phyloP scores from a whole-genome alignment of 2,888 invertebrate species.

The Polia nebulosa region DNA sequence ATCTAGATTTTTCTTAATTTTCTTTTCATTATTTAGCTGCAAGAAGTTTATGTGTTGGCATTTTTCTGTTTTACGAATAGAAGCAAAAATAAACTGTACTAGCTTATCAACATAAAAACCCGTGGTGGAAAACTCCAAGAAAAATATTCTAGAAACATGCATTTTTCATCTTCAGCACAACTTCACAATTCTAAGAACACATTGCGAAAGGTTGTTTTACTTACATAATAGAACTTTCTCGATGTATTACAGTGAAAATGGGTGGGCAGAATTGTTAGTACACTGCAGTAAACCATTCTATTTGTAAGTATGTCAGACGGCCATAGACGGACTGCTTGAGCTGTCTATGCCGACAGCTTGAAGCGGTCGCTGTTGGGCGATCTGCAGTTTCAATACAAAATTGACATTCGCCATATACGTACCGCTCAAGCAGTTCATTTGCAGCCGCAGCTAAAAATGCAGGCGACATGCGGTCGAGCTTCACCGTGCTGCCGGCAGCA shows the following conservation, averaged over 20 bases:
- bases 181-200: conserved; percentile 31
- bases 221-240: conserved; percentile 20
- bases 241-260: conserved; percentile 10
- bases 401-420: too few species aligned
- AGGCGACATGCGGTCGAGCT: too few species aligned
- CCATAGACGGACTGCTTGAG: too few species aligned
- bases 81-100: conserved; percentile 18
- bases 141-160: conserved; percentile 41
- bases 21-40: neutral
- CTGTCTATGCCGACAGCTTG: too few species aligned
- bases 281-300: neutral
- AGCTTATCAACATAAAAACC: conserved; percentile 43
- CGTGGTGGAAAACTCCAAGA: conserved; percentile 34
- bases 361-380: too few species aligned
- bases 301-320: too few species aligned
- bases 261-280: neutral
- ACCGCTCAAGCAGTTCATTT: too few species aligned
- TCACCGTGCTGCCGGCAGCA: too few species aligned
- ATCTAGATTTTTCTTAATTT: neutral
- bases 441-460: too few species aligned
- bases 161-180: conserved; percentile 49
- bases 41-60: neutral
- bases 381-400: too few species aligned
- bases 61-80: conserved; percentile 15
- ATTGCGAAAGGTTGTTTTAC: conserved; percentile 21